Percentiles rank a stretch among this genome's conserved stretches.
These are phyloP conservation scores for Aptenodytes patagonicus DNA, from an alignment of 2,113 vertebrate genomes.

Conservation along the genomic window DNA sequence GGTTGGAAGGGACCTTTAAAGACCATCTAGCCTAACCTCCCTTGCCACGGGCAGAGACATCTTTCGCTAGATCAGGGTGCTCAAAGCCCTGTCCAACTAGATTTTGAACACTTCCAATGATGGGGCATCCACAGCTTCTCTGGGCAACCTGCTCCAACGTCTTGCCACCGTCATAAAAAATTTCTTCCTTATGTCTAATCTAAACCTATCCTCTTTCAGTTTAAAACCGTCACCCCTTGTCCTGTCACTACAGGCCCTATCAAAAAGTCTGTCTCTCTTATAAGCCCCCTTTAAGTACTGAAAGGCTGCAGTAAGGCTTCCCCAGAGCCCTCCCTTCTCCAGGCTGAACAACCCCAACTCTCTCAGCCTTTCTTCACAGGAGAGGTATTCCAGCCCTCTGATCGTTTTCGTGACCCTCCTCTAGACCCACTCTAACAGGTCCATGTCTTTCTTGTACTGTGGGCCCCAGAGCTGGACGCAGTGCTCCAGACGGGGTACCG, in stretches of 20 bases:
- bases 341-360: background rate
- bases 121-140: background rate
- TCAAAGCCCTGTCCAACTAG: fast-evolving
- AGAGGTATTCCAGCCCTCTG: background rate
- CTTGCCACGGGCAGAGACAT: background rate
- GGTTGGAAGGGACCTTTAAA: background rate
- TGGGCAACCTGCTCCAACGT: background rate
- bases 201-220: background rate
- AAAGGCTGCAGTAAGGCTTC: fast-evolving
- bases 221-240: background rate
- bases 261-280: background rate
- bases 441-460: no score
- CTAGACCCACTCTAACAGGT: background rate
- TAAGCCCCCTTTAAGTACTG: background rate
- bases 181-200: background rate
- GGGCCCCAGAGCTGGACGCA: background rate
- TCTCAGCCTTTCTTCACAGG: background rate
- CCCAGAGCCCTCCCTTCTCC: background rate
- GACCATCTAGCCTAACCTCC: background rate
- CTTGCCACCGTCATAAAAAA: background rate
- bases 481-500: background rate
- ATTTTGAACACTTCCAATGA: background rate
- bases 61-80: background rate
- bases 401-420: background rate
- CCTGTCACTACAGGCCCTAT: background rate